Percentiles rank a stretch among this genome's conserved stretches.
Evolutionary conservation across 2,113 vertebrate genomes (phyloP).

Genomic region (Euleptes europaea): DNA sequence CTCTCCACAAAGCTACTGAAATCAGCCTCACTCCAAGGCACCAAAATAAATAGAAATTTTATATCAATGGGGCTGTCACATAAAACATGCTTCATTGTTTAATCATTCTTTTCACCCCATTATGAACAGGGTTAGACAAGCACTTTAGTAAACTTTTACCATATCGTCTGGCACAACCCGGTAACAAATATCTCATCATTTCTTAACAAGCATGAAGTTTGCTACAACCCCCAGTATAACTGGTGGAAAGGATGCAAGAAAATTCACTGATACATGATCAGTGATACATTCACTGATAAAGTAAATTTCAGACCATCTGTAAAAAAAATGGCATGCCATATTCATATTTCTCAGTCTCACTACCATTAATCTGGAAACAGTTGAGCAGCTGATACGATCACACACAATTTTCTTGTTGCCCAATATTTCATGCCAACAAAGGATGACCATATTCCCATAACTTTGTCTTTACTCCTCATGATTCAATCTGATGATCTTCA

Average conservation of each 20-base stretch:
- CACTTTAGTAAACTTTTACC: neutral
- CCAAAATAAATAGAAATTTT: neutral
- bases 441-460: no score
- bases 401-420: neutral
- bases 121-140: neutral
- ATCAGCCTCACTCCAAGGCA: neutral
- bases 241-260: accelerated
- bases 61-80: neutral
- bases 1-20: neutral
- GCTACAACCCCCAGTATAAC: neutral
- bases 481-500: no score
- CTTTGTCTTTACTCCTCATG: no score
- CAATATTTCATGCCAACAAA: no score
- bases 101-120: neutral
- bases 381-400: neutral
- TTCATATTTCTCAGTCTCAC: accelerated
- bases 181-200: neutral
- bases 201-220: neutral
- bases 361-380: neutral
- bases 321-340: neutral
- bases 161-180: neutral
- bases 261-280: neutral
- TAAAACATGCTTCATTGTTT: neutral
- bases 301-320: neutral
- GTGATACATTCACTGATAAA: no score